Conservation (phyloP, 2,797 vertebrate species). For the Lacerta viridis region DNA sequence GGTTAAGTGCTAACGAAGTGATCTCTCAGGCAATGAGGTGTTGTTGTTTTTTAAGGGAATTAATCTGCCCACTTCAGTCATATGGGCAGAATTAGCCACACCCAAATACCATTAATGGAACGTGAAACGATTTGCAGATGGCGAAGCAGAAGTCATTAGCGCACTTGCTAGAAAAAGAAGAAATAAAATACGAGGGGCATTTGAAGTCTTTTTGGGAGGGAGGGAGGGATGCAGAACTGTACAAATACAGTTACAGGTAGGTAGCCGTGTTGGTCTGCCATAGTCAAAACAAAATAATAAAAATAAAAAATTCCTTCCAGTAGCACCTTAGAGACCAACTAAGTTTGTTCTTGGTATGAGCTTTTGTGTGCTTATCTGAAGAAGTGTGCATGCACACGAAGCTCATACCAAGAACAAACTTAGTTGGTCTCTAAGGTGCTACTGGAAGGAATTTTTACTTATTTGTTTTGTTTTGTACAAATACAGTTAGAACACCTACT, state of each 20-base stretch:
- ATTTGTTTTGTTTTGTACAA: background rate
- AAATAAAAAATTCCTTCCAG: too few relatives aligned
- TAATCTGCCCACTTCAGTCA: accelerated
- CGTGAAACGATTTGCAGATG: background rate
- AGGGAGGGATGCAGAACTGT: background rate
- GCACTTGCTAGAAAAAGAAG: background rate
- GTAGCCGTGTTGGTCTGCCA: too few relatives aligned
- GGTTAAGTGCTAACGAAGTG: background rate
- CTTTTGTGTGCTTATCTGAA: too few relatives aligned
- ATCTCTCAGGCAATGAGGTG: background rate
- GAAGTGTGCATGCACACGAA: too few relatives aligned
- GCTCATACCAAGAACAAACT: too few relatives aligned
- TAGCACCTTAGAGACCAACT: too few relatives aligned
- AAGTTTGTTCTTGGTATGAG: too few relatives aligned
- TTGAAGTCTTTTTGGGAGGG: background rate
- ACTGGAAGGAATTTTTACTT: too few relatives aligned
- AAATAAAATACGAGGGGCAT: background rate
- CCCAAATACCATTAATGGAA: background rate
- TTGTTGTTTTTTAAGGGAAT: background rate
- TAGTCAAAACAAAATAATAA: too few relatives aligned
- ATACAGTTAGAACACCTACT: constrained; percentile 85
- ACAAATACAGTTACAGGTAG: constrained; percentile 28
- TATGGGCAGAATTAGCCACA: background rate
- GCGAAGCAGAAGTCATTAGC: constrained; percentile 7
- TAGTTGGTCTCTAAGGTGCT: too few relatives aligned